These are phyloP conservation scores for Hyperoodon ampullatus DNA, from an alignment of 2,113 vertebrate genomes.

Conservation along the genomic window DNA sequence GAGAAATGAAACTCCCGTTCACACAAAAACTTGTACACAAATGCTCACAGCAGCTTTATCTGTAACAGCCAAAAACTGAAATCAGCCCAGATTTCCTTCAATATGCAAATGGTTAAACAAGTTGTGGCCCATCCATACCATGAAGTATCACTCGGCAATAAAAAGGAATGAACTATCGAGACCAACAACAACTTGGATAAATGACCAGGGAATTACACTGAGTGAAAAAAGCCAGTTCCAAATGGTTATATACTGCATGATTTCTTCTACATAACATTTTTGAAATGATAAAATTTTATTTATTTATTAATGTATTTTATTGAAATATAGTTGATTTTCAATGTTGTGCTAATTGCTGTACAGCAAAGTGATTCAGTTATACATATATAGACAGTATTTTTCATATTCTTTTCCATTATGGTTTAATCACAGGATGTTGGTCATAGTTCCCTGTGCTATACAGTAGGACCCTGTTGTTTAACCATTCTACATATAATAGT, in stretches of 20 bases:
- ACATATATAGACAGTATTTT: not conserved
- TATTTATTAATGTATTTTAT: not conserved
- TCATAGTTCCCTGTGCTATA: not conserved
- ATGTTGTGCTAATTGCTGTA: not conserved
- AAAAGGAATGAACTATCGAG: not conserved
- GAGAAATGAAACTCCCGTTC: not conserved
- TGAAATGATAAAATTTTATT: not conserved
- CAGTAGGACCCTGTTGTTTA: not conserved
- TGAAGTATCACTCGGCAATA: not conserved
- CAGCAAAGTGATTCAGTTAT: not conserved
- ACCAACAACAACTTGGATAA: not conserved
- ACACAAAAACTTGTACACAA: not conserved
- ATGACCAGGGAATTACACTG: not conserved
- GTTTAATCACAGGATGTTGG: not conserved
- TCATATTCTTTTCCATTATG: not conserved
- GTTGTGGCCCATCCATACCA: not conserved
- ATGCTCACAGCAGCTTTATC: not conserved
- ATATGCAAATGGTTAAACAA: not conserved
- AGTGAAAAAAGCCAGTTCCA: not conserved
- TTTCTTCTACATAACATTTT: not conserved
- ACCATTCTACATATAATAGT: not conserved
- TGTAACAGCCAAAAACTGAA: not conserved
- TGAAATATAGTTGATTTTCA: not conserved
- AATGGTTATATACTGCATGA: not conserved
- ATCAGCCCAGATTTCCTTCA: not conserved